These are phyloP conservation scores for Epinephelus malabaricus DNA, from an alignment of 2,797 vertebrate genomes.

Conservation along the genomic window DNA sequence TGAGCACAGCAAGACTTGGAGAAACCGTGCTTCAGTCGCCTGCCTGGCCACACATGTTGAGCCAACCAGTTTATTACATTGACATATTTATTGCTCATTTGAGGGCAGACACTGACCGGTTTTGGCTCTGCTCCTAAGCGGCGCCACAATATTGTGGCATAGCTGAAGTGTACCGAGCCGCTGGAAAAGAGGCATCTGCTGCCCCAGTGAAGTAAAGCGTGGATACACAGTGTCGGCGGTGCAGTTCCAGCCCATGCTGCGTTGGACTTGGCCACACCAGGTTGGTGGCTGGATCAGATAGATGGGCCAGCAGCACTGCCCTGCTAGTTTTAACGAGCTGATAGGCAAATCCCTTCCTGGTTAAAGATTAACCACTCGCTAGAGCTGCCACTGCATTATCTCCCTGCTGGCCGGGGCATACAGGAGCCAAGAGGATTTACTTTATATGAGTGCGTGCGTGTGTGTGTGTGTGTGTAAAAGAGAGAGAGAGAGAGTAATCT, in stretches of 20 bases:
- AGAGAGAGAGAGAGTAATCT: constrained; percentile 55
- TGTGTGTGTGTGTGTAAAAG: constrained; percentile 23
- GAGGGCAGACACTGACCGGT: constrained; percentile 52
- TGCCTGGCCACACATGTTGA: constrained; percentile 46
- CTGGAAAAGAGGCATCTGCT: constrained; percentile 38
- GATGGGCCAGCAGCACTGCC: constrained; percentile 71
- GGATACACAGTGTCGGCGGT: constrained; percentile 17
- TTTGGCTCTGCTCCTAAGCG: constrained; percentile 38
- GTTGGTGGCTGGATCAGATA: constrained; percentile 78
- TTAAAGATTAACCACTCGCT: constrained; percentile 87
- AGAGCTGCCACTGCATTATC: constrained; percentile 85
- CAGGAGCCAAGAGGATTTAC: constrained; percentile 86
- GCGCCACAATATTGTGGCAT: constrained; percentile 31
- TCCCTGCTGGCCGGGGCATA: constrained; percentile 78
- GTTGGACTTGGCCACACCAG: constrained; percentile 57
- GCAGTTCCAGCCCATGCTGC: constrained; percentile 21
- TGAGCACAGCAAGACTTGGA: constrained; percentile 41
- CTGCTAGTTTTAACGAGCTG: constrained; percentile 87
- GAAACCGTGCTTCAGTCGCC: constrained; percentile 34
- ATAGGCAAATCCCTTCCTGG: constrained; percentile 89
- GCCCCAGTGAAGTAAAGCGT: constrained; percentile 12
- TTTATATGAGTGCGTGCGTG: constrained; percentile 40
- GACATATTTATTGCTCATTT: constrained; percentile 65
- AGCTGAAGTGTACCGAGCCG: constrained; percentile 29
- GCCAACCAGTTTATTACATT: constrained; percentile 47